phyloP scores from a whole-genome alignment of 2,888 invertebrate genomes.

The Cheilosia scutellata region DNA sequence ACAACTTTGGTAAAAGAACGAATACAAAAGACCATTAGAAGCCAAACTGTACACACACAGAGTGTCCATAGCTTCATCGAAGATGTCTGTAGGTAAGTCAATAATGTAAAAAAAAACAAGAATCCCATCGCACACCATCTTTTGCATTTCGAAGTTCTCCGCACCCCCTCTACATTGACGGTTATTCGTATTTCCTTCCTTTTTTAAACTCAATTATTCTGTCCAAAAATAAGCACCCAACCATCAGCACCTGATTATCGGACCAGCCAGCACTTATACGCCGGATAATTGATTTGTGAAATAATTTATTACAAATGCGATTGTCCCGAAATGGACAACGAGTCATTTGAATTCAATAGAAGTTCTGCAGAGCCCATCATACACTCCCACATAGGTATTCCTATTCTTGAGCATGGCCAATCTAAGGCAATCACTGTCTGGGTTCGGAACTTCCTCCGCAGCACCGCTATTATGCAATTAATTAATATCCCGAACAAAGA shows the following conservation, averaged over 20 bases:
- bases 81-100: slow-evolving; percentile 77
- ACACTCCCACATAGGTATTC: background rate
- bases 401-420: slow-evolving; percentile 26
- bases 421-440: slow-evolving; percentile 23
- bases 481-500: slow-evolving; percentile 68
- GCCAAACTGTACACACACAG: slow-evolving; percentile 61
- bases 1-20: slow-evolving; percentile 74
- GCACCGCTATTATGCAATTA: slow-evolving; percentile 67
- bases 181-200: slow-evolving; percentile 43
- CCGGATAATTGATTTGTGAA: slow-evolving; percentile 66
- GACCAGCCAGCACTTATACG: slow-evolving; percentile 39
- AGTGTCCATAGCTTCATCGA: slow-evolving; percentile 33
- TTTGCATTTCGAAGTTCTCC: slow-evolving; percentile 41
- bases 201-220: slow-evolving; percentile 51
- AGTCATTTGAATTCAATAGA: slow-evolving; percentile 68
- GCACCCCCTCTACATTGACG: slow-evolving; percentile 1
- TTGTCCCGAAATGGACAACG: slow-evolving; percentile 62
- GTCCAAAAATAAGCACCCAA: slow-evolving; percentile 39
- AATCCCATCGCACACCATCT: slow-evolving; percentile 28
- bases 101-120: slow-evolving; percentile 3
- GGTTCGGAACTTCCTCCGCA: slow-evolving; percentile 11
- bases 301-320: slow-evolving; percentile 71
- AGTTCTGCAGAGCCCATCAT: slow-evolving; percentile 35
- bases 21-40: slow-evolving; percentile 73
- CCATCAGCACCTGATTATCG: slow-evolving; percentile 16